These are phyloP conservation scores for Pristionchus mayeri DNA, from an alignment of 2,888 invertebrate genomes.

Conservation along the genomic window DNA sequence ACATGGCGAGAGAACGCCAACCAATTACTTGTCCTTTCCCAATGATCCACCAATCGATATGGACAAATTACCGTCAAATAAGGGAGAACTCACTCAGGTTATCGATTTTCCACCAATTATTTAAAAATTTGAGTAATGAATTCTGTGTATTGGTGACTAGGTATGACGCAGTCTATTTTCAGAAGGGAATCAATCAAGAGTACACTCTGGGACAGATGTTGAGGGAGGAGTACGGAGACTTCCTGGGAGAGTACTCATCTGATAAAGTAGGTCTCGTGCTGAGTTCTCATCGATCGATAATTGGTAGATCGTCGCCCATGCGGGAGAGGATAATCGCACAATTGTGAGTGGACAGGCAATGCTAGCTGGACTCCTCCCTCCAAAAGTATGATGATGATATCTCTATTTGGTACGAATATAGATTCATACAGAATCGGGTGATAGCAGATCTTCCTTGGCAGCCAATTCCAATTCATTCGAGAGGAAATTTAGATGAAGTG, in stretches of 20 bases:
- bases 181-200: constrained; percentile 45
- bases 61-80: neutral
- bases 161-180: constrained; percentile 16
- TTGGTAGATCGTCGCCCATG: constrained; percentile 6
- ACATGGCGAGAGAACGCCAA: constrained; percentile 48
- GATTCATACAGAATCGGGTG: neutral
- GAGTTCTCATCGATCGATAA: neutral
- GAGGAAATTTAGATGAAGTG: constrained; percentile 40
- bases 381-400: neutral
- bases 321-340: constrained; percentile 49
- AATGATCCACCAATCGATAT: constrained; percentile 33
- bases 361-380: neutral
- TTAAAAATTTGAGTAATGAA: neutral
- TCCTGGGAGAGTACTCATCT: constrained; percentile 34
- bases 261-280: neutral
- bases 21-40: constrained; percentile 44
- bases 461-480: constrained; percentile 45
- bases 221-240: constrained; percentile 41
- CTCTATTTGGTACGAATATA: neutral
- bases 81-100: constrained; percentile 47
- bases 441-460: constrained; percentile 37
- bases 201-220: constrained; percentile 15
- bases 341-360: constrained; percentile 35
- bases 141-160: too few species aligned
- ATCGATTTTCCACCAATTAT: neutral